Base-by-base conservation (phyloP, 64 coral and sea anemone genomes). In the Actinia tenebrosa region DNA sequence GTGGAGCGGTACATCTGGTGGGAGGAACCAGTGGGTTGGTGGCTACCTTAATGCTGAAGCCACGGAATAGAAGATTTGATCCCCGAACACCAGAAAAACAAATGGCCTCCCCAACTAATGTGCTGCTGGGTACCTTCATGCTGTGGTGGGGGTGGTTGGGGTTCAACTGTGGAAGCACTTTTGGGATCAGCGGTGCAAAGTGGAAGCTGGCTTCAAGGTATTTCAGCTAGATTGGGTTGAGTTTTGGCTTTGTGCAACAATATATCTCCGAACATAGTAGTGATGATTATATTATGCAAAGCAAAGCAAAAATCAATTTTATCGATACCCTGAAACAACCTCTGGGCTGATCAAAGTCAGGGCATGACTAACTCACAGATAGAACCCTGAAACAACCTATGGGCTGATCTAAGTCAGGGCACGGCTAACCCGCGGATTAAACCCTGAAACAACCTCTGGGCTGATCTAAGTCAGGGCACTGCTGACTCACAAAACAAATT, bases 121-220 rank as follows among this genome's bases (percentile, higher is more conserved):
- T 95, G 44, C 56, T 95, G 43, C 78, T 95, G 25, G 94, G 94
- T 18, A 95, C 94, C 1, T 95, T 95, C 55, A 95, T 95, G 94
- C 17, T 95, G 26, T 95, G 94, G 94, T 95, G 94, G 94, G 94
- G 94, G 0, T 95, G 94, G 94, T 71, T 95, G 8, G 94, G 94
- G 0, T 95, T 95, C 84, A 95, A 95, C 58, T 95, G 90, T 53
- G 94, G 94, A 13, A 95, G 94, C 52, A 95, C 94, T 13, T 95
- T 95, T 61, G 94, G 94, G 80, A 92, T 95, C 18, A 95, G 83
- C 14, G 94, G 90, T 30, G 84, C 59, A 56, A 89, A 87, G 52
- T 93, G 82, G 84, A 89, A 86, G 27, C 68, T 93, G 11, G 87
- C 87, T 8, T 89, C 87, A 50, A 89, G 87, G 87, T 93, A 55